Evolutionary conservation across 2,113 vertebrate genomes (phyloP), one percentile per base, ranked within the genome.

Genomic region (Oreochromis aureus): DNA sequence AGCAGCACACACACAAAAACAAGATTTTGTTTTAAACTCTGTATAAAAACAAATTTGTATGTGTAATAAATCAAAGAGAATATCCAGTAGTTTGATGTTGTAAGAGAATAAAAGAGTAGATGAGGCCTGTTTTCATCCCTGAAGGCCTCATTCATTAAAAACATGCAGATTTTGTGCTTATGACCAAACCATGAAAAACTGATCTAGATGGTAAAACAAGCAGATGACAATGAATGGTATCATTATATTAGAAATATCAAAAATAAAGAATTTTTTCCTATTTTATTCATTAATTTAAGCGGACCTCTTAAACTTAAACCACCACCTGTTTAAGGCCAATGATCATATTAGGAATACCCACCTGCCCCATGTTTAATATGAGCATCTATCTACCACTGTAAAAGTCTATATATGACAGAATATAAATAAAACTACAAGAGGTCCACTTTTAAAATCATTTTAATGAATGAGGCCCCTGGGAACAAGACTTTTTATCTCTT

Each of bases 71-170:
- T 59, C 15, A 85, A 86, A 80, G 7, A 78, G 61, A 83, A 86
- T 24, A 51, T 24, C 30, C 27, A 36, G 27, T 24, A 24, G 55
- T 83, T 80, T 69, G 91, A 94, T 84, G 88, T 46, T 59, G n/a
- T 82, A 78, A 87, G 85, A 87, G 76, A 89, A 87, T 83, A 66
- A 83, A 87, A 91, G 89, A 91, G 87, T 59, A 91, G 87, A 85
- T 7, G 89, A 85, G 73, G 53, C 58, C 89, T 7, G 69, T 61
- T 85, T 85, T 27, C 79, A 51, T 48, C 87, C 89, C 85, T 11
- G 59, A 41, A 84, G 81, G 89, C 81, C 89, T 90, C 91, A 54
- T 81, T 89, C 82, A 71, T 90, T 83, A 81, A 90, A 87, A 89
- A 76, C 63, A 79, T 18, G 55, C 69, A 41, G 69, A 86, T 81